Conservation (phyloP, 2,797 vertebrate genomes). For the Carduelis carduelis region DNA sequence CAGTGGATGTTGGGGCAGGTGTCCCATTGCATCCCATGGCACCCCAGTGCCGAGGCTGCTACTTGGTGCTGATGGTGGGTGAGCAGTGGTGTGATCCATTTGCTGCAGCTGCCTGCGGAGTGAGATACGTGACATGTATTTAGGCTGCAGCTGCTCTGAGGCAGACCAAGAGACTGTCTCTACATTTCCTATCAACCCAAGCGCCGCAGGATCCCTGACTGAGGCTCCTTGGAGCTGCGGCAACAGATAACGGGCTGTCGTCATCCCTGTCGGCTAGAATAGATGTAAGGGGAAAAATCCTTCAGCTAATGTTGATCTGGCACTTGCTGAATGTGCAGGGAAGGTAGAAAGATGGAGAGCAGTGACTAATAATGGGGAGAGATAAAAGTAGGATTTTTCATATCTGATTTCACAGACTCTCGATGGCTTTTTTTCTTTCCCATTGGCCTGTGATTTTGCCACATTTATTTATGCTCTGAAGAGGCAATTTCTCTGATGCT, state of each 20-base stretch:
- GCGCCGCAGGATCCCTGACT: rapidly evolving
- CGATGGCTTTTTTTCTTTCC: neutral
- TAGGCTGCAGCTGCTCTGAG: neutral
- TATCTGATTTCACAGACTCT: slow-evolving; percentile 2
- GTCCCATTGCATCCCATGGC: neutral
- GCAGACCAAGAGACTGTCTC: neutral
- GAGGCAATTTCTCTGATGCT: neutral
- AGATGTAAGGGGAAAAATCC: slow-evolving; percentile 22
- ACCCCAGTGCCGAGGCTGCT: neutral
- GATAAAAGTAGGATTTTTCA: neutral
- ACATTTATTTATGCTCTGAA: neutral
- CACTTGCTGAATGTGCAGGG: neutral
- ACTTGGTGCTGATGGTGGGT: rapidly evolving
- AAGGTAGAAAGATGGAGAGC: neutral
- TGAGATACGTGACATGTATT: rapidly evolving
- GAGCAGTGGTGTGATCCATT: rapidly evolving
- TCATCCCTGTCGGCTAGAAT: neutral
- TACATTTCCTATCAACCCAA: neutral
- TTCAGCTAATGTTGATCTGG: neutral
- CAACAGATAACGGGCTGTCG: neutral
- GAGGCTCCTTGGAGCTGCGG: neutral
- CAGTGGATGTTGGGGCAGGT: neutral
- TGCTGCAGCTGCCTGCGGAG: neutral
- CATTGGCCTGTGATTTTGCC: neutral
- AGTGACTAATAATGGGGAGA: neutral